Evolutionary conservation across 2,888 invertebrate genomes (phyloP).

Genomic region (Acleris laterana): DNA sequence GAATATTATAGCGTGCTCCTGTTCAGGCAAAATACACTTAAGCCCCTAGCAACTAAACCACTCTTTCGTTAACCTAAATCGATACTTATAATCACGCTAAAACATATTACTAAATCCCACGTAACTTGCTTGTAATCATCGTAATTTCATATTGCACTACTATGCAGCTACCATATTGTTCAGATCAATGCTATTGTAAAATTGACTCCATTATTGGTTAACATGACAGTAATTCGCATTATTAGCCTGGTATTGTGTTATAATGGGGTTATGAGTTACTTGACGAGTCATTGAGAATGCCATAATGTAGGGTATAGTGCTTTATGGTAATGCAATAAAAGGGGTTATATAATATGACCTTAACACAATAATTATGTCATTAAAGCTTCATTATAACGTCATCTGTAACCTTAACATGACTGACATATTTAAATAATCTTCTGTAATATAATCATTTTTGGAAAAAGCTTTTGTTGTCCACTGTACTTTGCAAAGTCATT

Average conservation of each 20-base stretch:
- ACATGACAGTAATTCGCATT: slow-evolving; percentile 29
- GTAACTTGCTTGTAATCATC: neutral
- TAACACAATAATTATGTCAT: too few relatives aligned
- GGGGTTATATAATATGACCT: too few relatives aligned
- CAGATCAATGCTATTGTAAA: slow-evolving; percentile 16
- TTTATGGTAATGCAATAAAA: neutral
- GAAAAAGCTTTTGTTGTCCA: too few relatives aligned
- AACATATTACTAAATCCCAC: neutral
- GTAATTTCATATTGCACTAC: neutral
- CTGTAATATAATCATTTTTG: too few relatives aligned
- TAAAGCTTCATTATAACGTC: too few relatives aligned
- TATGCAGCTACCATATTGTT: slow-evolving; percentile 14
- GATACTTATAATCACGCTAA: neutral
- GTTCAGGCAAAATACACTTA: too few relatives aligned
- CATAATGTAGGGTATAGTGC: neutral
- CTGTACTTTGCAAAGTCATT: too few relatives aligned
- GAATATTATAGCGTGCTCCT: too few relatives aligned
- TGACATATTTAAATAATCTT: too few relatives aligned
- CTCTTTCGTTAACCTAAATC: too few relatives aligned
- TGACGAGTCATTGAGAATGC: neutral
- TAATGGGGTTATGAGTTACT: slow-evolving; percentile 21
- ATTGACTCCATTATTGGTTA: slow-evolving; percentile 23
- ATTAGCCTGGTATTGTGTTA: slow-evolving; percentile 25
- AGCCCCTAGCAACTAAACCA: too few relatives aligned
- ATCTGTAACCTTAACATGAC: too few relatives aligned